Evolutionary conservation across 2,797 vertebrate species (phyloP).

Genomic region (Glossophaga mutica): DNA sequence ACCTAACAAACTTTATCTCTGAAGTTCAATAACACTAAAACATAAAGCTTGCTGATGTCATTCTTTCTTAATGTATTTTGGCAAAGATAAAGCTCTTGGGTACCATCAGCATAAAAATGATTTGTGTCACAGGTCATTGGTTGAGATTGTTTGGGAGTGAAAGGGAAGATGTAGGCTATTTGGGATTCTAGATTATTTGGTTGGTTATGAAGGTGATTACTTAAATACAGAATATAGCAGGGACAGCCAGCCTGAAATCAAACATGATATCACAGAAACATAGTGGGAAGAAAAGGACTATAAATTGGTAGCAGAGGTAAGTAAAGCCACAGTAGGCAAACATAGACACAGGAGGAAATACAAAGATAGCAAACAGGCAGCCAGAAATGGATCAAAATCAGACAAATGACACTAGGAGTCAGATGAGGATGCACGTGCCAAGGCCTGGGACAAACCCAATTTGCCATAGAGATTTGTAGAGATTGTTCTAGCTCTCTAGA

Average conservation of each 20-base stretch:
- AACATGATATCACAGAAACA: not conserved
- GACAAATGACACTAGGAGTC: not conserved
- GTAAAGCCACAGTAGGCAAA: not conserved
- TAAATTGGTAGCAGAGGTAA: not conserved
- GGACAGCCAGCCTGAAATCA: not conserved
- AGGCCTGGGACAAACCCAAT: not conserved
- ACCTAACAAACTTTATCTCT: not conserved
- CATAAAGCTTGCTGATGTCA: not conserved
- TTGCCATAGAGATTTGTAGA: not conserved
- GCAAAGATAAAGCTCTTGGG: not conserved
- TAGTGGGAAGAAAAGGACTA: not conserved
- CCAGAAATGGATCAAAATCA: not conserved
- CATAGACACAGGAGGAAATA: not conserved
- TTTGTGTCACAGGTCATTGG: not conserved
- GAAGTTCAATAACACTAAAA: not conserved
- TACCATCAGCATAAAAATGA: conserved; percentile 16
- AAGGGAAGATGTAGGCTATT: not conserved
- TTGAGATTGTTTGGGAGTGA: not conserved
- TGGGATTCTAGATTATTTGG: not conserved
- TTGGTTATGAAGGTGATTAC: not conserved
- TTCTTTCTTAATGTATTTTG: conserved; percentile 2
- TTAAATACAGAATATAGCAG: not conserved
- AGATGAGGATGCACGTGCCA: not conserved
- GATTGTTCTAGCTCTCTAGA: not conserved
- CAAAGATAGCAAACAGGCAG: not conserved